These are phyloP conservation scores for Ceyx melanurus DNA, from an alignment of 2,113 vertebrate species.

Conservation along the genomic window DNA sequence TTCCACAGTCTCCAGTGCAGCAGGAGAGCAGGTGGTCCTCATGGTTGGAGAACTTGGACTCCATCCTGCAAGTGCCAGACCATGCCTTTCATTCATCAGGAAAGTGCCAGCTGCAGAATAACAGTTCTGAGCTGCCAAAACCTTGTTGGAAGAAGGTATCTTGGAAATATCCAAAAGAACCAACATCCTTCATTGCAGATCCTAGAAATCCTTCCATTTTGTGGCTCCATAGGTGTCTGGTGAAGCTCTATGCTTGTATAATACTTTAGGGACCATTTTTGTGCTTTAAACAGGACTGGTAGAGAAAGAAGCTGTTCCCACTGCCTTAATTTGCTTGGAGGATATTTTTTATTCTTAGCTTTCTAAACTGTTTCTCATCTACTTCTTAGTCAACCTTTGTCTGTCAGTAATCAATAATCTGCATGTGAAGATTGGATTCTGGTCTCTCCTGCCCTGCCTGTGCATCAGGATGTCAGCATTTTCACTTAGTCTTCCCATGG, in stretches of 20 bases:
- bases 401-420: not conserved
- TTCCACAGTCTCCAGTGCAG: not conserved
- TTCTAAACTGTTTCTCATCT: not conserved
- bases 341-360: not conserved
- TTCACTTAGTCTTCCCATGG: not conserved
- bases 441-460: not conserved
- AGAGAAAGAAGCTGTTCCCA: not conserved
- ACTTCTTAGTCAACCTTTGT: not conserved
- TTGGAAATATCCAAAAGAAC: not conserved
- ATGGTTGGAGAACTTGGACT: conserved; percentile 2
- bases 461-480: not conserved
- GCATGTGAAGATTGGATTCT: not conserved
- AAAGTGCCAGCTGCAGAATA: conserved; percentile 22
- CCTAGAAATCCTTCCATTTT: not conserved
- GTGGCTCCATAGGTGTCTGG: not conserved
- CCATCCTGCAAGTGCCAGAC: conserved; percentile 8
- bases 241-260: not conserved
- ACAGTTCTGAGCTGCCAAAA: conserved; percentile 27
- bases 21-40: conserved; percentile 39
- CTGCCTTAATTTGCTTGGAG: not conserved
- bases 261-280: not conserved
- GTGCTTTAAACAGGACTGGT: not conserved
- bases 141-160: conserved; percentile 7
- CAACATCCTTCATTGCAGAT: not conserved
- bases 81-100: conserved; percentile 10